Evolutionary conservation across 2,888 invertebrate genomes (phyloP), one percentile per base, ranked within the genome.

Genomic region (Zaprionus bogoriensis): DNA sequence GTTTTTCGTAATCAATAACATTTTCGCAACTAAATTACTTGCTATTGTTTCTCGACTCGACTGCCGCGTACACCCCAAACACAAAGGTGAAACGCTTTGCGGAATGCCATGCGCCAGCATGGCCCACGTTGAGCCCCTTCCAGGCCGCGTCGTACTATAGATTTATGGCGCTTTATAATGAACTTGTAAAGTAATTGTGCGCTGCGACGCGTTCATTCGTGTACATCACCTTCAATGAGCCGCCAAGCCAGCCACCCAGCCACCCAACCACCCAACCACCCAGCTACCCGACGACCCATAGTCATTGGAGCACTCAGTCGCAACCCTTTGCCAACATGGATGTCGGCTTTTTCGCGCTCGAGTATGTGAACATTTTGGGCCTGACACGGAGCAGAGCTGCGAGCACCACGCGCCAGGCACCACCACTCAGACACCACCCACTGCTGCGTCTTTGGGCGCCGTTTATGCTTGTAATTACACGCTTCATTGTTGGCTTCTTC

Each of bases 121-220:
- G n/a, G n/a, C n/a, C n/a, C n/a, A n/a, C n/a, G n/a, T n/a, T n/a
- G n/a, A n/a, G n/a, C 22, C 36, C 30, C 41, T 32, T 19, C 12
- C n/a, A 20, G 38, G 20, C 20, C 38, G 17, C 30, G 46, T 19
- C 44, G 62, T 45, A 41, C 28, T 80, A 87, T 87, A 88, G 89
- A 90, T 90, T 89, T 89, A 90, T 89, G 89, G 88, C 82, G 87
- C 74, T 89, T 89, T 90, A 89, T 90, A 90, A 90, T 90, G 89
- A 90, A 89, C 90, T 90, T 90, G 89, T 89, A 89, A 90, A 90
- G 90, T 89, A 90, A 90, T 90, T 90, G 89, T 90, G 89, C 89
- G 77, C 60, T 39, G 71, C 71, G 72, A 68, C 74, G 74, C 69
- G 68, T 32, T 58, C 57, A 41, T 53, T 74, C 72, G 66, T 66